Conservation (phyloP, 2,888 invertebrate genomes). For the Globia sparganii region DNA sequence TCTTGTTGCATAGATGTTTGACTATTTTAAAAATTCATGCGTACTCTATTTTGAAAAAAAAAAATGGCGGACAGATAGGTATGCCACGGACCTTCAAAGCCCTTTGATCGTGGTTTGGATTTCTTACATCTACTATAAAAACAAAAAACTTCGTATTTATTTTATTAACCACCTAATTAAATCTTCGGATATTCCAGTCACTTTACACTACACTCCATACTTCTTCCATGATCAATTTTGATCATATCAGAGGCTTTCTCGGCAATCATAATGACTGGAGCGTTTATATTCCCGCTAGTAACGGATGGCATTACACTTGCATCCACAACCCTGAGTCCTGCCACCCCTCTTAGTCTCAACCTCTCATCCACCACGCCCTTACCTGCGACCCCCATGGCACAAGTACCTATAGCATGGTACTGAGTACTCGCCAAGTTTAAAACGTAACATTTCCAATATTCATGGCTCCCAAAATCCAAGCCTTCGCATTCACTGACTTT, state of each 20-base stretch:
- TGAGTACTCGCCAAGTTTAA: conserved; percentile 89
- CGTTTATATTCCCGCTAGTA: conserved; percentile 95
- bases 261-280: conserved; percentile 95
- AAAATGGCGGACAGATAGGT: no score
- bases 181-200: neutral
- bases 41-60: no score
- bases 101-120: no score
- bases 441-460: conserved; percentile 77
- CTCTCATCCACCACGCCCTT: conserved; percentile 75
- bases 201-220: neutral
- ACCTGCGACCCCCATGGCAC: conserved; percentile 77
- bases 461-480: conserved; percentile 64
- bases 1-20: no score
- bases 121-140: neutral
- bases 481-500: conserved; percentile 67
- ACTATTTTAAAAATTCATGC: no score
- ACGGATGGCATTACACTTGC: conserved; percentile 96
- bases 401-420: conserved; percentile 85
- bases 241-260: conserved; percentile 96
- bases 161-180: neutral
- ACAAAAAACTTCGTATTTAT: neutral
- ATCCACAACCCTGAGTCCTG: conserved; percentile 93
- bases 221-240: conserved; percentile 92
- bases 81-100: no score
- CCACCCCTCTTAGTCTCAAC: conserved; percentile 87